These are phyloP conservation scores for Limosa lapponica DNA, from an alignment of 2,797 vertebrate genomes.

Conservation along the genomic window DNA sequence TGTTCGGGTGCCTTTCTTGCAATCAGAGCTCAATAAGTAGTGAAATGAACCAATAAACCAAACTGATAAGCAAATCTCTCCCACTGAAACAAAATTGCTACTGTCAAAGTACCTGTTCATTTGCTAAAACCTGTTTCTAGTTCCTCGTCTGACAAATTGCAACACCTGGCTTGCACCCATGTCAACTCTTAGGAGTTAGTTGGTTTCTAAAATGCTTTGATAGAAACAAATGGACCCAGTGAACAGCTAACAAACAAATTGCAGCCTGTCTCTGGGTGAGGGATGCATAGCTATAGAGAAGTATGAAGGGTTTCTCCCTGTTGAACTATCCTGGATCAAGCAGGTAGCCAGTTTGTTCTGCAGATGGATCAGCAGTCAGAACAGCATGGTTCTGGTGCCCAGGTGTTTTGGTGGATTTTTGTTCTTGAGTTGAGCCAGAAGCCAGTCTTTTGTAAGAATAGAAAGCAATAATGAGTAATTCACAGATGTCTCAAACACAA, in stretches of 20 bases:
- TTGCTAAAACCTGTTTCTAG: slow-evolving; percentile 20
- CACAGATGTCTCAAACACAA: slow-evolving; percentile 20
- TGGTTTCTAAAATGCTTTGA: slow-evolving; percentile 39
- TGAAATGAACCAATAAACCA: slow-evolving; percentile 31
- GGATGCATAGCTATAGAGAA: neutral
- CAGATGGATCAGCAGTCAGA: neutral
- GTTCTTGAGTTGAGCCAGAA: neutral
- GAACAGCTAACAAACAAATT: slow-evolving; percentile 32
- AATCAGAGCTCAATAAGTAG: neutral
- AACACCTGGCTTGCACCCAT: neutral
- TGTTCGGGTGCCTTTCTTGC: slow-evolving; percentile 39
- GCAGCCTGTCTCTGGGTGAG: neutral
- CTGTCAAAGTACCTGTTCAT: neutral
- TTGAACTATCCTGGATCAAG: neutral
- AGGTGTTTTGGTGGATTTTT: neutral
- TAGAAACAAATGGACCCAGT: slow-evolving; percentile 18
- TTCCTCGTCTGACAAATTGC: neutral
- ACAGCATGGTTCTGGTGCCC: neutral
- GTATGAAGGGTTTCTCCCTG: neutral
- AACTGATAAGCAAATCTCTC: neutral
- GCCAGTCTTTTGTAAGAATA: neutral
- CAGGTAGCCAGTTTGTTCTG: neutral
- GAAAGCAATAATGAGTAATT: slow-evolving; percentile 8
- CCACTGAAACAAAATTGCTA: neutral
- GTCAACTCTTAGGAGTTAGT: neutral